Evolutionary conservation across 2,797 vertebrate genomes (phyloP), one percentile per base, ranked within the genome.

Genomic region (Alauda arvensis): DNA sequence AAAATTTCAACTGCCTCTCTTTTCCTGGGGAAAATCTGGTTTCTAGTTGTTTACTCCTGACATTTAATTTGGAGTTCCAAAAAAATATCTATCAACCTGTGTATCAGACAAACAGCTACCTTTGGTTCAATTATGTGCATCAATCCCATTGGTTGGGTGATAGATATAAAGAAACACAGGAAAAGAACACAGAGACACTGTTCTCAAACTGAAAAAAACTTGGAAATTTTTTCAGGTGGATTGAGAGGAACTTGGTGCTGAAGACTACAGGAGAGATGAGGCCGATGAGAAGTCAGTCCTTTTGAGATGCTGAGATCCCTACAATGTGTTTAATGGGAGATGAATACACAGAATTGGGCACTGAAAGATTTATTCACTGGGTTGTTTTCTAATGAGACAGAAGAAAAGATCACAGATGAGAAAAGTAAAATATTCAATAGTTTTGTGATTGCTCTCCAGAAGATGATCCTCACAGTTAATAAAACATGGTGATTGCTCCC

Each of bases 361-460:
- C 55, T 11, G 83, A 83, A 76, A 94, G 89, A 93, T 93, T 95
- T 89, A 94, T 93, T 94, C 93, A 90, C 68, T 76, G 57, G 19
- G 49, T 91, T 94, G 87, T 93, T 93, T 87, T 92, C 89, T 85
- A 94, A 90, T 93, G 91, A 94, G 91, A 87, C 8, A 74, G 89
- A 93, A 94, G 87, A 94, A 95, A 93, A 87, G 90, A 93, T 94
- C 91, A 70, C 71, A 91, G 80, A 94, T 93, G 85, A 93, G 77
- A 85, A 83, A 92, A 94, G 85, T 90, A 91, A 95, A 93, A 93
- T 93, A 93, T 93, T 94, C 93, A 94, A 39, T 93, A 93, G 91
- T 91, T 93, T 93, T 82, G 67, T 92, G 92, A 92, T 94, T 95
- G 83, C 92, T 90, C 75, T 94, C 80, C 33, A 70, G 68, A 90